These are phyloP conservation scores for Ammodytes marinus DNA, from an alignment of 2,113 vertebrate genomes.

Conservation along the genomic window DNA sequence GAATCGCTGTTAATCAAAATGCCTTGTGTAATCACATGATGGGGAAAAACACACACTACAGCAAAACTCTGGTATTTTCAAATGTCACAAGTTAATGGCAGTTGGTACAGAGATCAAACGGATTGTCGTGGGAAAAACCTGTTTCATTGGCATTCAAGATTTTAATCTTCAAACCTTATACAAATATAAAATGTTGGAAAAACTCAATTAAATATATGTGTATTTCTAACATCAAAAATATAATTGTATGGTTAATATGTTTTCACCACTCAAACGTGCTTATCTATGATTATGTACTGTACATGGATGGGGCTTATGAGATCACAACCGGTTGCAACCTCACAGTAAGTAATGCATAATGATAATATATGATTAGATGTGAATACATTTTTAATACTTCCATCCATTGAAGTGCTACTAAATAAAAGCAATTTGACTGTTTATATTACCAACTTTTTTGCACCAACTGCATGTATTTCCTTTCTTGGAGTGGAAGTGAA, in stretches of 20 bases:
- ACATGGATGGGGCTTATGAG: background rate
- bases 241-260: background rate
- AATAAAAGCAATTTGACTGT: background rate
- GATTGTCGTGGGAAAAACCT: no score
- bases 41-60: background rate
- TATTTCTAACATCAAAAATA: background rate
- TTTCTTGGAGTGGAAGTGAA: background rate
- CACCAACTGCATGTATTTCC: background rate
- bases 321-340: background rate
- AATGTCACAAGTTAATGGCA: background rate
- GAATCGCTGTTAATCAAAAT: slow-evolving; percentile 24
- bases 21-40: slow-evolving; percentile 1
- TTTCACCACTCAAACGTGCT: background rate
- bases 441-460: slow-evolving; percentile 12
- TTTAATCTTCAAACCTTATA: background rate
- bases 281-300: background rate
- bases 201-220: background rate
- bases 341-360: background rate
- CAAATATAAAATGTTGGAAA: background rate
- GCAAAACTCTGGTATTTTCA: background rate
- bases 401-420: slow-evolving; percentile 14
- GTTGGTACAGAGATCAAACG: background rate
- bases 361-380: background rate
- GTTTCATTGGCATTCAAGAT: background rate
- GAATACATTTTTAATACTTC: slow-evolving; percentile 12